Percentiles rank a stretch among this genome's conserved stretches.
Evolutionary conservation across 2,888 invertebrate genomes (phyloP).

Genomic region (Euproctis similis): DNA sequence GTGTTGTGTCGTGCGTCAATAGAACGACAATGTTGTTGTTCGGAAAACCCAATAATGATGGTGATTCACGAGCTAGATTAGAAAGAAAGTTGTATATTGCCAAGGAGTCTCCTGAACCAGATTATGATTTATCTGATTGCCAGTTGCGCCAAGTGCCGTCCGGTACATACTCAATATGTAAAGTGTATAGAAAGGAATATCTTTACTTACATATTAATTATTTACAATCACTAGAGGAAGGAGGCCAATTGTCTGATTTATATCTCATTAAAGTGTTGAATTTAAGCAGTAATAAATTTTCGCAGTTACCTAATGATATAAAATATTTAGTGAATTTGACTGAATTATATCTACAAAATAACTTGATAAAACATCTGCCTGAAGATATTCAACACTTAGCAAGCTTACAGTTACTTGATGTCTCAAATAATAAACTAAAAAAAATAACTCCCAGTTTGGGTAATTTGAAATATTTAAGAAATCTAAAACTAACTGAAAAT

Average conservation of each 20-base stretch:
- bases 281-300: constrained; percentile 80
- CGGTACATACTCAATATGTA: constrained; percentile 86
- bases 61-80: constrained; percentile 43
- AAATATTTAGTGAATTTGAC: constrained; percentile 79
- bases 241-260: constrained; percentile 83
- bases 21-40: constrained; percentile 62
- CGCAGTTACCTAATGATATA: constrained; percentile 78
- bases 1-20: constrained; percentile 57
- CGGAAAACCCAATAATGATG: constrained; percentile 42
- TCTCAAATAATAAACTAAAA: constrained; percentile 82
- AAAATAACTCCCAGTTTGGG: constrained; percentile 79
- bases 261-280: constrained; percentile 79
- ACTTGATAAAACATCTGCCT: constrained; percentile 82
- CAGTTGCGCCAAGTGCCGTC: constrained; percentile 82
- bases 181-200: constrained; percentile 86
- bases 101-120: constrained; percentile 85
- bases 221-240: constrained; percentile 80
- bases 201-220: constrained; percentile 81
- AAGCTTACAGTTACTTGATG: constrained; percentile 80
- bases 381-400: constrained; percentile 78
- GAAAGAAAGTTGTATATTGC: constrained; percentile 69
- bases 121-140: constrained; percentile 88
- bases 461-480: constrained; percentile 76
- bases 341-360: constrained; percentile 84
- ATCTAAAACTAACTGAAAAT: constrained; percentile 78